Evolutionary conservation across 2,113 vertebrate species (phyloP).

Genomic region (Gadus chalcogrammus): DNA sequence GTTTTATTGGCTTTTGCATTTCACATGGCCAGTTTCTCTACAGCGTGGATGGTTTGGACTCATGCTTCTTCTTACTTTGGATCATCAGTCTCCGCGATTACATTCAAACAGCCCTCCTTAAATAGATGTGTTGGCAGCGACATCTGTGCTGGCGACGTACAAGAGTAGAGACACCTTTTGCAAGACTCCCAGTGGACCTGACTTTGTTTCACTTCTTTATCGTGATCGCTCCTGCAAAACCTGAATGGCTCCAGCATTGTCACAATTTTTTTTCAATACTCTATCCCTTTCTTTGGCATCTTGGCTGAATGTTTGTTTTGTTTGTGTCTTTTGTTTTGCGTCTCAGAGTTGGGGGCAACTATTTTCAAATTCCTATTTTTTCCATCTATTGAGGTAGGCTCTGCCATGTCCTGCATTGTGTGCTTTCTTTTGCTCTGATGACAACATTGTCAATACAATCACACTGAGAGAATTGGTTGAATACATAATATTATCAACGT

Average conservation of each 20-base stretch:
- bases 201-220: constrained; percentile 18
- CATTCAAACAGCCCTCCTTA: constrained; percentile 35
- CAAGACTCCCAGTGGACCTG: background rate
- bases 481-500: too few species aligned
- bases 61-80: constrained; percentile 22
- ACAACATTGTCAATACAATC: too few species aligned
- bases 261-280: background rate
- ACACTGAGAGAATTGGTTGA: too few species aligned
- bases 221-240: constrained; percentile 44
- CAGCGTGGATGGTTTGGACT: constrained; percentile 19
- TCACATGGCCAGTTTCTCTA: constrained; percentile 37
- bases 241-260: constrained; percentile 25
- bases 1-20: constrained; percentile 55
- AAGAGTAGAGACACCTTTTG: constrained; percentile 47
- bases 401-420: too few species aligned
- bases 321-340: too few species aligned
- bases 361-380: too few species aligned
- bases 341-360: too few species aligned
- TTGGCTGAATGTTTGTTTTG: too few species aligned
- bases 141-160: constrained; percentile 31
- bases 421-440: too few species aligned
- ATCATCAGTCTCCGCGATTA: constrained; percentile 47
- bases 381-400: too few species aligned
- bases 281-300: too few species aligned
- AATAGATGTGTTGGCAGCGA: constrained; percentile 18